Evolutionary conservation across 1,140 invertebrate genomes (phyloP).

Genomic region (Nephila pilipes): DNA sequence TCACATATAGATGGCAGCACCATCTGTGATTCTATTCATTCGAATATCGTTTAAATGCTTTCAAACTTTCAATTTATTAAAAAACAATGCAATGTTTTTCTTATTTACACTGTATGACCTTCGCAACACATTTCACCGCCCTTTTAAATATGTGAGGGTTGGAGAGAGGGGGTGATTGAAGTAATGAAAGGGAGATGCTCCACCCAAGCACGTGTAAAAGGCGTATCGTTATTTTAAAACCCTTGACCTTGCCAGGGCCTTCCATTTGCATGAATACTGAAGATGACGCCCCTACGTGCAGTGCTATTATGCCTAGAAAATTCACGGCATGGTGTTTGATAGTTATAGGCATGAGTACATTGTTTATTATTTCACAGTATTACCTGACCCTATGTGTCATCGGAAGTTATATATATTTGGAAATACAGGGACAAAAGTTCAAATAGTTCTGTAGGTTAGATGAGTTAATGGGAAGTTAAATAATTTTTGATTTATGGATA

Average conservation of each 20-base stretch:
- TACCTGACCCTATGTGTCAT: background rate
- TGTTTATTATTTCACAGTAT: background rate
- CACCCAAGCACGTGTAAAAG: constrained; percentile 60
- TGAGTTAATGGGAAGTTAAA: background rate
- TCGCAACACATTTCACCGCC: constrained; percentile 48
- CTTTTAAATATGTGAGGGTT: constrained; percentile 34
- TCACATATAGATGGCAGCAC: constrained; percentile 51
- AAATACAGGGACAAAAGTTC: constrained; percentile 1
- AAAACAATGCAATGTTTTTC: background rate
- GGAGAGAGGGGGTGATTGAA: constrained; percentile 27
- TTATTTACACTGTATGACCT: constrained; percentile 23
- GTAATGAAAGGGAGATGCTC: constrained; percentile 9
- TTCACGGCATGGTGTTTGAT: background rate
- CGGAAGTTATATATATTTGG: background rate
- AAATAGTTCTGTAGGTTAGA: background rate
- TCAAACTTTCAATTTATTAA: background rate
- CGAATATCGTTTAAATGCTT: background rate
- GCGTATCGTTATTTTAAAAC: constrained; percentile 44
- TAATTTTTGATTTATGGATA: background rate
- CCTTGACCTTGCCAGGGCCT: constrained; percentile 53
- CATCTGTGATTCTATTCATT: background rate
- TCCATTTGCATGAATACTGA: constrained; percentile 49
- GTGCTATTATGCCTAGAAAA: background rate
- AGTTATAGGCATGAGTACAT: background rate
- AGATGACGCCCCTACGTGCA: constrained; percentile 29